Base-by-base conservation (phyloP, 2,888 invertebrate species). In the Notodonta ziczac region DNA sequence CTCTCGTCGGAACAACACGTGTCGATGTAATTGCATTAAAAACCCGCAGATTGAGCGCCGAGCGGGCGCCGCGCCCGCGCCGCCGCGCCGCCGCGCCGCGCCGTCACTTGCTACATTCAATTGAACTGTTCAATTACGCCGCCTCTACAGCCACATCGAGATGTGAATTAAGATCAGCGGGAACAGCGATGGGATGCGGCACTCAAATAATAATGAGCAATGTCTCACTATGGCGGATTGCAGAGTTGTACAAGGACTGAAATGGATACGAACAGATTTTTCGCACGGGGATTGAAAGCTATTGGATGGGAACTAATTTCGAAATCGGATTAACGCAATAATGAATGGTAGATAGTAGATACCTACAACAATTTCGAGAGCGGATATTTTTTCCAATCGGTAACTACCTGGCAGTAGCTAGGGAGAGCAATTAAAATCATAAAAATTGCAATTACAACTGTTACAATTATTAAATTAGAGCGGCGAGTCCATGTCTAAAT, bases 1-100 rank as follows among this genome's bases (percentile, higher is more conserved):
- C 52, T 13, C 52, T 52, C 52, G 52, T 12, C 32, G 35, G 35
- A 13, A 35, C 52, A 52, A 52, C 12, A 32, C 52, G 52, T 52
- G 32, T 12, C 32, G 32, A 35, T 52, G 32, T 35, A 32, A 52
- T 52, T 12, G 9, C 52, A 32, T 35, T 52, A 52, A 52, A 32
- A 10, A 14, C 16, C 40, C 16, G 50, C 50, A 50, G 51, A 9
- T 51, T 24, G 14, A 48, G 48, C 6, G 12, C 13, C 46, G 40
- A 46, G n/a, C 14, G 48, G n/a, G 48, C 7, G n/a, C 6, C 48
- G 6, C 6, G 48, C 35, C n/a, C 48, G 48, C 14, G 12, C 12
- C 4, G 42, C 42, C 10, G 10, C 24, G 24, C 24, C 7, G n/a
- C 6, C 48, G 6, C 6, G 48, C 35, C n/a, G 24, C 24, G 24